A percentile compares a stretch with the other conserved stretches of the same genome.
phyloP scores from a whole-genome alignment of 2,113 vertebrate genomes.

The Axis porcinus region DNA sequence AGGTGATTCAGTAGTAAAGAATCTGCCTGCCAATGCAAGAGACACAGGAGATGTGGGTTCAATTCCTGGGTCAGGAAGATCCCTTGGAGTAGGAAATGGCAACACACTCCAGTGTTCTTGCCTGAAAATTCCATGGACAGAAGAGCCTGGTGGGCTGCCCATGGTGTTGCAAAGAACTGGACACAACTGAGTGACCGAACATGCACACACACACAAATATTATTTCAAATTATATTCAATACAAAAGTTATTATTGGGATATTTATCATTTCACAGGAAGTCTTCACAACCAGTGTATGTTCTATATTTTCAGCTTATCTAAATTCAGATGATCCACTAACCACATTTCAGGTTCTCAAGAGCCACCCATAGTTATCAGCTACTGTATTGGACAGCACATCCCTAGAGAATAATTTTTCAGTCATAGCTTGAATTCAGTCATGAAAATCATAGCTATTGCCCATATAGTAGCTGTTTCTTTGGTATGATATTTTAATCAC shows the following conservation, averaged over 20 bases:
- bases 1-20: background rate
- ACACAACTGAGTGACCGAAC: background rate
- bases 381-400: background rate
- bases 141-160: background rate
- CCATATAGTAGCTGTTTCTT: background rate
- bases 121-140: background rate
- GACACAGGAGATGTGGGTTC: fast-evolving
- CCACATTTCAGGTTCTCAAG: background rate
- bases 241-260: background rate
- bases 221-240: background rate
- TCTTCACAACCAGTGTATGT: background rate
- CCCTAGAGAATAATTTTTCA: background rate
- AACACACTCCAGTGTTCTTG: background rate
- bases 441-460: background rate
- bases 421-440: background rate
- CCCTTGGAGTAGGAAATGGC: background rate
- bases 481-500: background rate
- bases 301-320: background rate
- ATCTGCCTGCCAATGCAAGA: background rate
- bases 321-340: background rate
- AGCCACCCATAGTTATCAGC: background rate
- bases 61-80: background rate
- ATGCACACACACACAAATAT: background rate
- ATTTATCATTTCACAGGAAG: background rate
- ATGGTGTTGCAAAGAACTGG: background rate